Base-by-base conservation (phyloP, 1,140 invertebrate species). In the Dinothrombium tinctorium region DNA sequence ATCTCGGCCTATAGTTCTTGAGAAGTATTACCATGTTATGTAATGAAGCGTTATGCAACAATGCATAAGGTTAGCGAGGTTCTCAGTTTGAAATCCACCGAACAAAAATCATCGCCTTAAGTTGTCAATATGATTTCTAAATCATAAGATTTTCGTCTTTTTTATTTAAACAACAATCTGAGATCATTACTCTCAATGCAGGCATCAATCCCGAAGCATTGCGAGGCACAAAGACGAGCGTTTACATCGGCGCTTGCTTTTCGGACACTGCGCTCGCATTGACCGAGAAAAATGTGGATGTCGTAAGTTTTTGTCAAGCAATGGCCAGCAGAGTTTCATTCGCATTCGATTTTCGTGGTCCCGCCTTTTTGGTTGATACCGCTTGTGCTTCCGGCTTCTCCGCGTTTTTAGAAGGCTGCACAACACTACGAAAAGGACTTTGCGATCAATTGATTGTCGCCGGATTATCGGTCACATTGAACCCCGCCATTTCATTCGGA, bases 321-420 rank as follows among this genome's bases (percentile, higher is more conserved):
- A 87, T 92, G 56, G 70, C 84, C 32, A 95, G 95, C 58, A 70
- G 89, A 53, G 69, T 96, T 25, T 92, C 84, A 0, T 96, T 74
- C 61, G 75, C 82, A 9, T 95, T 92, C 61, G 84, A 95, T 52
- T 79, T 92, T 43, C 74, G 63, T 54, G 68, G 66, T 63, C 89
- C 89, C 2, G 90, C 83, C 58, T 90, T 76, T 57, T 72, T 81
- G 3, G 59, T 94, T 5, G 89, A 96, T 59, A 92, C 89, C 7
- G 89, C 89, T 1, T 96, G 89, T 59, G 92, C 86, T 0, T 90
- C 84, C 46, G 81, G 80, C 37, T 57, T 90, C 52, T 71, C 80
- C 53, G 87, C 82, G 2, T 58, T 95, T 15, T 71, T 83, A 50
- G 76, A 89, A 52, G 90, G 87, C 11, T 64, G 83, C 11, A 56